These are phyloP conservation scores for Chelonoidis abingdonii DNA, from an alignment of 2,113 vertebrate species.

Conservation along the genomic window DNA sequence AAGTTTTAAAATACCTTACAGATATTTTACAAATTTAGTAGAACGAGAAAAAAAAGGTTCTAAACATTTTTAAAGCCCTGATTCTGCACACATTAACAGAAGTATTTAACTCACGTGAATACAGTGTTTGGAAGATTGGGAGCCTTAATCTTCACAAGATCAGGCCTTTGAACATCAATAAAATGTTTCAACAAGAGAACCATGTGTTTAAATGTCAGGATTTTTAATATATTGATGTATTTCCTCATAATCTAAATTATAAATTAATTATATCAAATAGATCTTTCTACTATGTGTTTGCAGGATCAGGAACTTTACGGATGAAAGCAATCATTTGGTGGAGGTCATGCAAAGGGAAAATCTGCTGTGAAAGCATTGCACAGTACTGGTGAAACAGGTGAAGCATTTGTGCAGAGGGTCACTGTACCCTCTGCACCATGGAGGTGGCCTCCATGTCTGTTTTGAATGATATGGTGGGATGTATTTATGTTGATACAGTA, in stretches of 20 bases:
- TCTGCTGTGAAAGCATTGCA: neutral
- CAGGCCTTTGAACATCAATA: neutral
- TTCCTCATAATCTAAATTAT: neutral
- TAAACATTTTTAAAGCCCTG: neutral
- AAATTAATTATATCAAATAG: neutral
- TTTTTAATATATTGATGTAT: neutral
- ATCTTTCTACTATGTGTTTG: neutral
- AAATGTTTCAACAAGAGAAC: neutral
- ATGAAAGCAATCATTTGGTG: neutral
- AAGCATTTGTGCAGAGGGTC: neutral
- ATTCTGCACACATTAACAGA: neutral
- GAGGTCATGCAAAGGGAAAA: neutral
- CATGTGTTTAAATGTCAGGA: neutral
- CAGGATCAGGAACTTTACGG: no score
- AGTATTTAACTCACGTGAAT: neutral
- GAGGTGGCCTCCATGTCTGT: neutral
- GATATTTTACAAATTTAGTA: neutral
- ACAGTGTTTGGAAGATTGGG: neutral
- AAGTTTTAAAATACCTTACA: neutral
- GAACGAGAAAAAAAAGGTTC: neutral
- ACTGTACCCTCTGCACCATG: neutral
- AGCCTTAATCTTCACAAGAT: neutral
- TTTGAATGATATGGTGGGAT: neutral
- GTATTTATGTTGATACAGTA: neutral
- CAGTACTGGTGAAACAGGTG: neutral